phyloP scores from a whole-genome alignment of 2,797 vertebrate genomes.

The Girardinus metallicus region DNA sequence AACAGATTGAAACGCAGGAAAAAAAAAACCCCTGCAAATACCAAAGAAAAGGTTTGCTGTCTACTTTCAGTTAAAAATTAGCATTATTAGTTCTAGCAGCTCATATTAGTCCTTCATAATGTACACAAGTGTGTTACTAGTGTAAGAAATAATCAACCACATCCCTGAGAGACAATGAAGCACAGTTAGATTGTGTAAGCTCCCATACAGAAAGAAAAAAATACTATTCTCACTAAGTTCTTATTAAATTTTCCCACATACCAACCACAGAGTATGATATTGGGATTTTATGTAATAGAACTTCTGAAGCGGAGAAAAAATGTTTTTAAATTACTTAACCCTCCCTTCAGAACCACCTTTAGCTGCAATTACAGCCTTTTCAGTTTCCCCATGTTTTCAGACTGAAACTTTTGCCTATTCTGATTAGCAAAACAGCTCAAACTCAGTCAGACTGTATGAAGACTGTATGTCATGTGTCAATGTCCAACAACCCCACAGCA shows the following conservation, averaged over 20 bases:
- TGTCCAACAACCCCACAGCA: neutral
- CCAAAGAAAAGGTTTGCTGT: constrained; percentile 21
- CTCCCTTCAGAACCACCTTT: neutral
- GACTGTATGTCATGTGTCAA: neutral
- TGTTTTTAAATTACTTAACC: neutral
- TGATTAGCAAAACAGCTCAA: neutral
- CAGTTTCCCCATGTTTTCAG: neutral
- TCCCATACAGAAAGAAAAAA: neutral
- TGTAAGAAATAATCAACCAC: neutral
- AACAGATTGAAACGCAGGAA: constrained; percentile 72
- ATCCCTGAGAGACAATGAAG: neutral
- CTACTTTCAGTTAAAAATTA: constrained; percentile 17
- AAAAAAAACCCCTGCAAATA: constrained; percentile 29
- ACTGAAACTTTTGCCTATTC: neutral
- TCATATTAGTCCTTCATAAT: neutral
- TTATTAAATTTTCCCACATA: neutral
- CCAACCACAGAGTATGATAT: neutral
- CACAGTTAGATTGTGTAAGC: neutral
- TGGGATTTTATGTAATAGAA: neutral
- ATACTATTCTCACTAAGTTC: neutral
- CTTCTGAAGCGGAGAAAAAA: neutral
- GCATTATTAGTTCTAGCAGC: constrained; percentile 7
- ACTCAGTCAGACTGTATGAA: neutral
- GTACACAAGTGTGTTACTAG: neutral
- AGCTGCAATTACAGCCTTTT: neutral